Percentiles rank a stretch among this genome's conserved stretches.
Evolutionary conservation across 2,797 vertebrate species (phyloP).

Genomic region (Mycteria americana): DNA sequence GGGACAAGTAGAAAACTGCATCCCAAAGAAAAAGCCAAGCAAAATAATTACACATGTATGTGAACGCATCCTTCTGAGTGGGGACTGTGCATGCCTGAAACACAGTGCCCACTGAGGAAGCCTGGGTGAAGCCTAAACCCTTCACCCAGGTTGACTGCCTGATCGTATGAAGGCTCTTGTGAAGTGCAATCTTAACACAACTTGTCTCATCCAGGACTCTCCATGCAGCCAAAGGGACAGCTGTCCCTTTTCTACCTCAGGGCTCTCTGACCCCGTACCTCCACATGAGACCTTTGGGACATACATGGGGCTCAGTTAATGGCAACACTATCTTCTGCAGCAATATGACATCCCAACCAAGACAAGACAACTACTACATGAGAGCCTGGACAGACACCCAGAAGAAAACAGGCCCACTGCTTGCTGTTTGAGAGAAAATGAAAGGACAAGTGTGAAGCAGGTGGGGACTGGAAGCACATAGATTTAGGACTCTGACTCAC

Average conservation of each 20-base stretch:
- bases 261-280: neutral
- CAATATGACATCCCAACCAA: neutral
- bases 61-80: neutral
- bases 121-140: neutral
- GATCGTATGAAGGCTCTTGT: neutral
- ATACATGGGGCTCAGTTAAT: neutral
- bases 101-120: neutral
- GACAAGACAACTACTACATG: neutral
- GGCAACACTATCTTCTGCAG: neutral
- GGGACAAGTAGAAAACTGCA: neutral
- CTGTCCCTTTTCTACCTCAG: neutral
- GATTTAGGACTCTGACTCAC: constrained; percentile 41
- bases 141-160: neutral
- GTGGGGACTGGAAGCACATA: neutral
- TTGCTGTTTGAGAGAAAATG: neutral
- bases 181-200: neutral
- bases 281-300: neutral
- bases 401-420: neutral
- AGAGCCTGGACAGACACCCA: neutral
- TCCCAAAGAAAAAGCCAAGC: neutral
- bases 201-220: neutral
- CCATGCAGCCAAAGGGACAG: neutral
- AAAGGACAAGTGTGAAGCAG: constrained; percentile 26
- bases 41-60: neutral
- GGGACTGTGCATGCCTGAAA: neutral